A percentile compares a stretch with the other conserved stretches of the same genome.
Conservation (phyloP, 2,888 invertebrate genomes). For the Acrobasis consociella region DNA sequence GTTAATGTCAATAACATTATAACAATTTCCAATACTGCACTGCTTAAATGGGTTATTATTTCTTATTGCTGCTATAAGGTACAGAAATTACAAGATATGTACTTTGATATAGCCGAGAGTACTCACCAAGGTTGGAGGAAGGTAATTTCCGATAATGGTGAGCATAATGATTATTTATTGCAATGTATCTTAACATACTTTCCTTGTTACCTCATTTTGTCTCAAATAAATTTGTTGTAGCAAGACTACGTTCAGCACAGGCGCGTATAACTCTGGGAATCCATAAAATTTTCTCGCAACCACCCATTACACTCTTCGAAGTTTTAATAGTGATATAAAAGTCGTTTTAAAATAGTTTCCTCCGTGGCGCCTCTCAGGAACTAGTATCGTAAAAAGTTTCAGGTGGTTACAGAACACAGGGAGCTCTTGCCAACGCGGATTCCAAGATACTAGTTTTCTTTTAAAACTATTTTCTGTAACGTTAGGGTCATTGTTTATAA, state of each 20-base stretch:
- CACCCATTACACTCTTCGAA: constrained; percentile 41
- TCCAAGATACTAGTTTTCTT: neutral
- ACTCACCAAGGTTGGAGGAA: neutral
- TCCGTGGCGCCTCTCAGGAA: constrained; percentile 36
- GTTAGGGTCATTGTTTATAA: neutral
- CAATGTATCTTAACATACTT: constrained; percentile 11
- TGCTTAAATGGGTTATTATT: neutral
- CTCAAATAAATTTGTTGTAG: constrained; percentile 12
- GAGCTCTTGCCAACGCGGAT: constrained; percentile 35
- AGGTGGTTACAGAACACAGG: constrained; percentile 39
- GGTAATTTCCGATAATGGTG: constrained; percentile 2
- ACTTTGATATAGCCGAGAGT: neutral
- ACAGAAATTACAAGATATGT: neutral
- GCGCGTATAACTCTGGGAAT: constrained; percentile 26
- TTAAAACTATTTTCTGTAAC: neutral
- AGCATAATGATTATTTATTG: neutral
- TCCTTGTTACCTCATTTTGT: neutral
- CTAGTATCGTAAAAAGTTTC: constrained; percentile 59
- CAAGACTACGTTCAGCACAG: constrained; percentile 10
- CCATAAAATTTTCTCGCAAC: constrained; percentile 30
- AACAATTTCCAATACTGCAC: neutral
- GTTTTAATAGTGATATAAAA: constrained; percentile 65
- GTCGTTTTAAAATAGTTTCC: constrained; percentile 63
- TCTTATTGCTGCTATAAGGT: neutral
- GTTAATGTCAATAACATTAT: too few species aligned